Base-by-base conservation (phyloP, 1,140 invertebrate genomes). In the Rhyzopertha dominica region DNA sequence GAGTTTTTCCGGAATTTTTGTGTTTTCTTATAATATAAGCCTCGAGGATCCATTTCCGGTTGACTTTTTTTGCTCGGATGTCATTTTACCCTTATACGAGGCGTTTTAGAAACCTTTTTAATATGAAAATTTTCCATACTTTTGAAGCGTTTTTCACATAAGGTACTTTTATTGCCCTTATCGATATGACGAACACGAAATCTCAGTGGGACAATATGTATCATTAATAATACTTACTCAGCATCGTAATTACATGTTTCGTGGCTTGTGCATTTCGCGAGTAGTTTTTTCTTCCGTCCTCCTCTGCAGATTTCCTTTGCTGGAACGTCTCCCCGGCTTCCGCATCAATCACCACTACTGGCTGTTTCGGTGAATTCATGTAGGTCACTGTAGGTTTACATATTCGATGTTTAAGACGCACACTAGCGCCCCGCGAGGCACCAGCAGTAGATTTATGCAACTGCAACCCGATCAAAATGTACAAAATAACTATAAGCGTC, bases 401-500 rank as follows among this genome's bases (percentile, higher is more conserved):
- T 25, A 34, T 51, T 25, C 31, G 49, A 40, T 46, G 43, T 22
- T 54, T 61, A 38, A 63, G 36, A 29, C 51, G 54, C 8, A 63
- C 56, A 32, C 60, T 63, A 26, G 53, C 60, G 2, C 57, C 50
- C 38, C 53, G 38, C 5, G 56, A 54, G 4, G 54, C 41, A 14
- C 54, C 40, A 19, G 59, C 58, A 1, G 56, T 63, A 2, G 78
- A 77, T 10, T 68, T 70, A 20, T 74, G 74, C 35, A 86, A 66
- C 54, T 80, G 75, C 16, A 85, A 43, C 2, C 80, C 84, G 51
- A 87, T 87, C 36, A 82, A 65, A 29, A 81, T 70, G 54, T 88
- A 87, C 34, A 86, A 65, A 26, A 82, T 76, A 10, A 80, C 76
- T 38, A 87, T 86, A 30, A 87, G 67, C 2, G 79, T 76, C 81